A percentile compares a stretch with the other conserved stretches of the same genome.
phyloP scores from a whole-genome alignment of 2,797 vertebrate genomes.

The Trichosurus vulpecula region DNA sequence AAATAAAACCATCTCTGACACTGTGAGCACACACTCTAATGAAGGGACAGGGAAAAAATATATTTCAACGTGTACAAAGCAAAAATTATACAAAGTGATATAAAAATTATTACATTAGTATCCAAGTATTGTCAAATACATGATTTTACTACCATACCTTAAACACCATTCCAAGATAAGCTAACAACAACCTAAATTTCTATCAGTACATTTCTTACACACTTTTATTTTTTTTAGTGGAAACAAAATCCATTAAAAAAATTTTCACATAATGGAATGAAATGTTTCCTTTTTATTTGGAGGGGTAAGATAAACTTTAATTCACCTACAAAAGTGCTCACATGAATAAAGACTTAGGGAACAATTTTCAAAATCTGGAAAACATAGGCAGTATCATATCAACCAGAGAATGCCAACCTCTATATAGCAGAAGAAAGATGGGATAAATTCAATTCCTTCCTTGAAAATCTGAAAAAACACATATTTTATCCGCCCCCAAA shows the following conservation, averaged over 20 bases:
- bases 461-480: slow-evolving; percentile 30
- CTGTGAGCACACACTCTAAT: neutral
- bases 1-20: neutral
- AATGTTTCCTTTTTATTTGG: slow-evolving; percentile 5
- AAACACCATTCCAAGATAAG: neutral
- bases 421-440: neutral
- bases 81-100: neutral
- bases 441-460: slow-evolving; percentile 22
- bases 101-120: neutral
- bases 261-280: neutral
- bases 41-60: too few relatives aligned
- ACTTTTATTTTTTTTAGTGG: neutral
- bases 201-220: neutral
- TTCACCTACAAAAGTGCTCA: neutral
- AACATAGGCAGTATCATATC: neutral
- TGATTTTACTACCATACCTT: neutral
- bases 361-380: slow-evolving; percentile 23
- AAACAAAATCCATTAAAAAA: neutral
- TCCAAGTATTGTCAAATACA: neutral
- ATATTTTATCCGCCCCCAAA: neutral
- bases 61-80: neutral
- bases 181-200: neutral
- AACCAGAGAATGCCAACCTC: neutral
- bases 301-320: slow-evolving; percentile 47
- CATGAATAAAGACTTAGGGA: slow-evolving; percentile 38